Evolutionary conservation across 2,113 vertebrate genomes (phyloP).

Genomic region (Oreamnos americanus): DNA sequence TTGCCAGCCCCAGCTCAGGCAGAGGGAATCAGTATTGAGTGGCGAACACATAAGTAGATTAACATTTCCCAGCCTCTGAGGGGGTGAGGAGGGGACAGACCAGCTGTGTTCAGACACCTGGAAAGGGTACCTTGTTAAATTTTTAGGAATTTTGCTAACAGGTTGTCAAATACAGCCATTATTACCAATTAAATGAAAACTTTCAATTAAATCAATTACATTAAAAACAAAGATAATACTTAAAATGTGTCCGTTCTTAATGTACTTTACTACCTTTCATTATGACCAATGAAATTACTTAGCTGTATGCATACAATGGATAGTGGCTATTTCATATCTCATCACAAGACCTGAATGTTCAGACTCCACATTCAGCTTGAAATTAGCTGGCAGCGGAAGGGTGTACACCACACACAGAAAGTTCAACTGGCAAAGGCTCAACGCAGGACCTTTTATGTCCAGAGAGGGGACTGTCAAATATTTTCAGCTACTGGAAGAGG

Average conservation of each 20-base stretch:
- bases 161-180: background rate
- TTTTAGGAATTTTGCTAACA: background rate
- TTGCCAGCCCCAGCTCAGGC: background rate
- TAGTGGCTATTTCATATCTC: rapidly evolving
- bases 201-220: background rate
- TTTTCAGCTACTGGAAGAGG: rapidly evolving
- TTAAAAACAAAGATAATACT: background rate
- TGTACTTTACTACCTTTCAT: no score
- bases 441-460: rapidly evolving
- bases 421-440: no score
- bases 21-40: rapidly evolving
- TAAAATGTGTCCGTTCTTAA: background rate
- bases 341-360: no score
- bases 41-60: rapidly evolving
- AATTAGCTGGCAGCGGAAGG: rapidly evolving
- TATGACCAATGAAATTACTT: background rate
- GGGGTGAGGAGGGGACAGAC: no score
- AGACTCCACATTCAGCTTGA: background rate
- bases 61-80: rapidly evolving
- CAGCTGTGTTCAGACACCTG: background rate
- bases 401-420: background rate
- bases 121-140: rapidly evolving
- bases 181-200: background rate
- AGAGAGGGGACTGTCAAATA: background rate
- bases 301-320: rapidly evolving